Evolutionary conservation across 2,113 vertebrate genomes (phyloP), one percentile per base, ranked within the genome.

Genomic region (Dicentrarchus labrax): DNA sequence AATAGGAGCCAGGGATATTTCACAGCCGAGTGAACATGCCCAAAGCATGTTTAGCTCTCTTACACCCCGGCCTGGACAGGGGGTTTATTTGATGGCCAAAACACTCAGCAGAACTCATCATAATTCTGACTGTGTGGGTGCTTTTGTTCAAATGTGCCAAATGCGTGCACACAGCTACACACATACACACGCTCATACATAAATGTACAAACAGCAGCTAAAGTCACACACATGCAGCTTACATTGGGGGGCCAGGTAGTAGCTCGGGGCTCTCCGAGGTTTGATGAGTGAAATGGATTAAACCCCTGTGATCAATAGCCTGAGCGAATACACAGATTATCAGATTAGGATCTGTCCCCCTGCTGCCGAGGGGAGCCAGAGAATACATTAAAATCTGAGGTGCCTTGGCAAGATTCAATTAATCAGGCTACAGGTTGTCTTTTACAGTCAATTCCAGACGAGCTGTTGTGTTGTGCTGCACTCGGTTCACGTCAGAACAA

Each of bases 1-100:
- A 94, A 91, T 73, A 60, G 86, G 88, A 93, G 92, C 93, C 94
- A 91, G 91, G 87, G 92, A 88, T 93, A 94, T 95, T 95, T 95
- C 84, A 90, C 86, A 88, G 80, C 77, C 84, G 88, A 94, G 82
- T 93, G 91, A 83, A 89, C 76, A 0, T 88, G 84, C 86, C 90
- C 94, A 83, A 87, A 87, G 88, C 85, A 81, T 78, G 86, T 83
- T 43, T 16, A 56, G 92, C 83, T 91, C 84, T 72, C 73, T 85
- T 53, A 77, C 88, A 56, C 87, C 74, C 48, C 19, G 85, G 83
- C 88, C 80, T 83, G 82, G 84, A 83, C 78, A 73, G 75, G 50
- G 77, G 78, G 73, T 87, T 89, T 81, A 90, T 88, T 81, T 84
- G 82, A 93, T 85, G 90, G 88, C 84, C 88, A 87, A 89, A 88